Percentiles rank a stretch among this genome's conserved stretches.
phyloP scores from a whole-genome alignment of 2,113 vertebrate species.

The Scomber japonicus region DNA sequence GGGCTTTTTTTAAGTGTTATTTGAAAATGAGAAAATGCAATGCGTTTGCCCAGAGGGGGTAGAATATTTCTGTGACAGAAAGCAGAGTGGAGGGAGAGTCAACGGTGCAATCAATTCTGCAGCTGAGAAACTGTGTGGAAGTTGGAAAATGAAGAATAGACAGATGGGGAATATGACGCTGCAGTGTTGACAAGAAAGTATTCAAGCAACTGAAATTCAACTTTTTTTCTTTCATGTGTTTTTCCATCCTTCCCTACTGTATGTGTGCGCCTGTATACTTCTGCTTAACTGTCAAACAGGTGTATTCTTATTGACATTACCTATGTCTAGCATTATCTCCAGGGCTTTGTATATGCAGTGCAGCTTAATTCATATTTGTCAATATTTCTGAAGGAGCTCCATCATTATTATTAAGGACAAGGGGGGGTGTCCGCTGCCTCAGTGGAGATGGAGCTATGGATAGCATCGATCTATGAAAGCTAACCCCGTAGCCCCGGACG shows the following conservation, averaged over 20 bases:
- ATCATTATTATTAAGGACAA: conserved; percentile 59
- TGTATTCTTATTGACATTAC: conserved; percentile 47
- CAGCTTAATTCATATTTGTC: conserved; percentile 55
- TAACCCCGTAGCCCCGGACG: conserved; percentile 55
- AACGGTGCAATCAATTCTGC: conserved; percentile 62
- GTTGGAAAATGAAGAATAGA: conserved; percentile 54
- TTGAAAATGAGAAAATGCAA: conserved; percentile 68
- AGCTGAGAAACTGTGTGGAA: conserved; percentile 57
- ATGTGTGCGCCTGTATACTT: neutral
- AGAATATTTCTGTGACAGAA: conserved; percentile 59
- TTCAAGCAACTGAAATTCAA: neutral
- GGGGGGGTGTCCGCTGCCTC: conserved; percentile 28
- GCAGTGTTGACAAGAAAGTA: conserved; percentile 12
- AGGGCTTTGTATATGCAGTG: conserved; percentile 15
- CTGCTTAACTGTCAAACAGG: neutral
- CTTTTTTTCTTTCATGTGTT: neutral
- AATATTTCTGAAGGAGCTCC: conserved; percentile 59
- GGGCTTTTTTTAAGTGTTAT: conserved; percentile 20
- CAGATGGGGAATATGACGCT: conserved; percentile 54
- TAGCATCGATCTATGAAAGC: conserved; percentile 76
- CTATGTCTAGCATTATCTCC: neutral
- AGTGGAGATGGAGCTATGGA: conserved; percentile 58
- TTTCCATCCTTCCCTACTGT: neutral
- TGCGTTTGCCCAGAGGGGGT: conserved; percentile 50
- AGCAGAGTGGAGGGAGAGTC: conserved; percentile 46